Conservation (phyloP, 1,140 invertebrate genomes). For the Drosophila pandora region DNA sequence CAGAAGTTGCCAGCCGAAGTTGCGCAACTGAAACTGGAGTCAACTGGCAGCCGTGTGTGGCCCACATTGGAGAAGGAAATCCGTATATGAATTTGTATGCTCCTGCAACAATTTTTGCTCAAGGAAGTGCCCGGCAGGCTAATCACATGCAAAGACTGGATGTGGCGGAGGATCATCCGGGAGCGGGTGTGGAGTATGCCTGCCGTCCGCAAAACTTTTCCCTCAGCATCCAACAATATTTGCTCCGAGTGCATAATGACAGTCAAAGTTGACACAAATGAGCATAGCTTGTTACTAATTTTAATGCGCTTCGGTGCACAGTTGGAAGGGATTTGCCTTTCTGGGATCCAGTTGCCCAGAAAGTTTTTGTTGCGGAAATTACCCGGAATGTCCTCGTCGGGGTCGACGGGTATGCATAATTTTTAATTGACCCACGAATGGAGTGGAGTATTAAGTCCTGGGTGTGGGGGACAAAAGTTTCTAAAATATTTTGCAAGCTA, state of each 20-base stretch:
- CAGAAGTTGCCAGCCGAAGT: constrained; percentile 19
- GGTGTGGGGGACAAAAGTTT: constrained; percentile 41
- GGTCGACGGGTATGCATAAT: constrained; percentile 1
- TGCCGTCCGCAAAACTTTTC: constrained; percentile 54
- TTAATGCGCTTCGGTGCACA: constrained; percentile 72
- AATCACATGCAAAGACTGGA: constrained; percentile 40
- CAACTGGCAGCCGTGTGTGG: constrained; percentile 1
- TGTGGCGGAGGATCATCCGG: constrained; percentile 1
- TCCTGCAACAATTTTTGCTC: constrained; percentile 64
- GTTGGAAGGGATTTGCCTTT: constrained; percentile 22
- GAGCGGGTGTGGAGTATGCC: background rate
- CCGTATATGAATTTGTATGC: constrained; percentile 78
- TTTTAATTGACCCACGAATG: constrained; percentile 58
- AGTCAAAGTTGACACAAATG: constrained; percentile 83
- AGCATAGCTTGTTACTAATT: constrained; percentile 82
- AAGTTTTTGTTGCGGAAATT: constrained; percentile 80
- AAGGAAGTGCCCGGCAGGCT: constrained; percentile 67
- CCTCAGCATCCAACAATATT: constrained; percentile 68
- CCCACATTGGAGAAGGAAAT: constrained; percentile 61
- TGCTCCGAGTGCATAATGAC: constrained; percentile 83
- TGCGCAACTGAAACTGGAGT: constrained; percentile 30
- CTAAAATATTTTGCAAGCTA: constrained; percentile 74
- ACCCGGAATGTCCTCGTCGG: constrained; percentile 33
- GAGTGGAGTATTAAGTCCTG: background rate
- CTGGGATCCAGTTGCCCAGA: constrained; percentile 3